Evolutionary conservation across 2,113 vertebrate genomes (phyloP).

Genomic region (Chrysochloris asiatica): DNA sequence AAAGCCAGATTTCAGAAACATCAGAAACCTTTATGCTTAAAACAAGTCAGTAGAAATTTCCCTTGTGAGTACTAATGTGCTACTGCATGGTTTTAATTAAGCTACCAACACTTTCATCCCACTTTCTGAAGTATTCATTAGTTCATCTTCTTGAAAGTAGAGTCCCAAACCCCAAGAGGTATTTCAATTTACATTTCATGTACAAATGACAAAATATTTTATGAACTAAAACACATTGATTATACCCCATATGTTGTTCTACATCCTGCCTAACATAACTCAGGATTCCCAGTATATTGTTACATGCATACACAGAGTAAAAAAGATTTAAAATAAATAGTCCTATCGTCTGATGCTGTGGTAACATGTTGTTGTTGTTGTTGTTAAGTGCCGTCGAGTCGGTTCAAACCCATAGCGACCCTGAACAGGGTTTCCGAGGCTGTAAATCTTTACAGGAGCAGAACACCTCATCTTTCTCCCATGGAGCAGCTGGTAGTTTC

Average conservation of each 20-base stretch:
- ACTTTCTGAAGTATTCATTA: neutral
- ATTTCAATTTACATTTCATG: neutral
- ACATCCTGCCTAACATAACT: neutral
- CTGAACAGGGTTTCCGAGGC: too few relatives aligned
- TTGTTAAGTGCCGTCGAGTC: too few relatives aligned
- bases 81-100: neutral
- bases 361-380: too few relatives aligned
- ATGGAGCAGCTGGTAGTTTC: too few relatives aligned
- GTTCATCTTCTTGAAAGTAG: slow-evolving; percentile 1
- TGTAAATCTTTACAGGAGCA: too few relatives aligned
- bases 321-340: neutral
- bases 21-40: neutral
- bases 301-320: neutral
- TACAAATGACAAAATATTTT: slow-evolving; percentile 3
- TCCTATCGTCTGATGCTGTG: neutral
- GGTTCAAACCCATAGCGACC: too few relatives aligned
- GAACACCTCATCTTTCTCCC: too few relatives aligned
- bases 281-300: neutral
- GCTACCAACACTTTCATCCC: neutral
- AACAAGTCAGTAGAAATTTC: neutral
- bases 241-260: neutral
- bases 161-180: neutral
- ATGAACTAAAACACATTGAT: neutral
- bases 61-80: neutral
- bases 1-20: slow-evolving; percentile 28